These are phyloP conservation scores for Enteromius unitaeniatus DNA, from an alignment of 2,797 vertebrate genomes.

Conservation along the genomic window DNA sequence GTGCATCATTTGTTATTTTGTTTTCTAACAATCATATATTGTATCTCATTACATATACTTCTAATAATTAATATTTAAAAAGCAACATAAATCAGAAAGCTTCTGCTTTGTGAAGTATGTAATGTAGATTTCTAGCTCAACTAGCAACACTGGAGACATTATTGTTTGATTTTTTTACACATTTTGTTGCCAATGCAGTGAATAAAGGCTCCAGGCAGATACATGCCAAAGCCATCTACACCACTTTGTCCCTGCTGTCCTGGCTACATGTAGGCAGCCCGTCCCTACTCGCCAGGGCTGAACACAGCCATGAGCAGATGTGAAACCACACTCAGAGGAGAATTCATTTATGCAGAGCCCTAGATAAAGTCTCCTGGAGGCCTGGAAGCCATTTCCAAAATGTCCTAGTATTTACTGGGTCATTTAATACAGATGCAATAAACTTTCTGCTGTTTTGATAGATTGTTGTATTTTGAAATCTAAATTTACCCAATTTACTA, in stretches of 20 bases:
- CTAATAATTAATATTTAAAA: not conserved
- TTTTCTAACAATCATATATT: not conserved
- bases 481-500: not conserved
- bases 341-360: constrained; percentile 38
- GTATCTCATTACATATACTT: not conserved
- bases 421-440: constrained; percentile 33
- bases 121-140: not conserved
- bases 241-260: constrained; percentile 32
- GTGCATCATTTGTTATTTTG: not conserved
- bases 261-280: constrained; percentile 48
- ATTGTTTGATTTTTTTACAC: constrained; percentile 33
- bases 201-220: constrained; percentile 52
- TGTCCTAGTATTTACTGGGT: constrained; percentile 44
- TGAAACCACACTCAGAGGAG: constrained; percentile 39
- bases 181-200: constrained; percentile 41
- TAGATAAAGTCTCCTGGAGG: constrained; percentile 29
- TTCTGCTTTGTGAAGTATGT: not conserved
- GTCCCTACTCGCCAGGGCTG: constrained; percentile 2
- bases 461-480: not conserved
- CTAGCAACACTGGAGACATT: not conserved
- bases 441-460: not conserved
- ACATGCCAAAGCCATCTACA: constrained; percentile 29
- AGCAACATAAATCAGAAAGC: not conserved
- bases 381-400: constrained; percentile 25
- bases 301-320: constrained; percentile 51